phyloP scores from a whole-genome alignment of 2,888 invertebrate genomes.

The Amiota mariae region DNA sequence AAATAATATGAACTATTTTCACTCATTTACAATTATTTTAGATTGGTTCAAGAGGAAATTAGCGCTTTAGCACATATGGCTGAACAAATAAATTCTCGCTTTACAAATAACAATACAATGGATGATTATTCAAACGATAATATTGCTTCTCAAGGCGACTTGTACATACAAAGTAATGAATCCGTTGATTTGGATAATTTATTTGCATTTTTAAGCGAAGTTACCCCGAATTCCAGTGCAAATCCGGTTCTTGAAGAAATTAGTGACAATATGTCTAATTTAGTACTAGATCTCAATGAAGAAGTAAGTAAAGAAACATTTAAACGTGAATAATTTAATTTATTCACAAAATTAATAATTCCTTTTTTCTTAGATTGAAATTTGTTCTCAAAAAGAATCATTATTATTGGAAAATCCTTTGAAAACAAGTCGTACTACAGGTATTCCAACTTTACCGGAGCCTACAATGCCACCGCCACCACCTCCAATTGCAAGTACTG shows the following conservation, averaged over 20 bases:
- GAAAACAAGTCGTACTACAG: conserved; percentile 20
- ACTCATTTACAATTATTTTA: conserved; percentile 67
- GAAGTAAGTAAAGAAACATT: conserved; percentile 75
- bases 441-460: conserved; percentile 81
- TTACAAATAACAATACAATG: conserved; percentile 56
- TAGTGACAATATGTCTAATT: conserved; percentile 86
- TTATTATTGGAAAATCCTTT: background rate
- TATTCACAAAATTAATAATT: background rate
- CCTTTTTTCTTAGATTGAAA: conserved; percentile 74
- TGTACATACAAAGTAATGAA: conserved; percentile 75
- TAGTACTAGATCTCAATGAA: conserved; percentile 86
- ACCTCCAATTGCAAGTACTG: conserved; percentile 72
- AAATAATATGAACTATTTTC: background rate
- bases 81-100: conserved; percentile 80
- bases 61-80: conserved; percentile 83
- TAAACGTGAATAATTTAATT: background rate
- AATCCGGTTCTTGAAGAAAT: conserved; percentile 86
- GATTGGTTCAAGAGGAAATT: conserved; percentile 81
- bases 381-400: conserved; percentile 78
- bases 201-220: conserved; percentile 91
- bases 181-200: conserved; percentile 91
- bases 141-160: conserved; percentile 59
- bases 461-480: conserved; percentile 85
- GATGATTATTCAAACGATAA: conserved; percentile 32
- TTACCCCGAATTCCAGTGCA: conserved; percentile 77